phyloP scores from a whole-genome alignment of 2,797 vertebrate genomes.

The Anguilla marmorata region DNA sequence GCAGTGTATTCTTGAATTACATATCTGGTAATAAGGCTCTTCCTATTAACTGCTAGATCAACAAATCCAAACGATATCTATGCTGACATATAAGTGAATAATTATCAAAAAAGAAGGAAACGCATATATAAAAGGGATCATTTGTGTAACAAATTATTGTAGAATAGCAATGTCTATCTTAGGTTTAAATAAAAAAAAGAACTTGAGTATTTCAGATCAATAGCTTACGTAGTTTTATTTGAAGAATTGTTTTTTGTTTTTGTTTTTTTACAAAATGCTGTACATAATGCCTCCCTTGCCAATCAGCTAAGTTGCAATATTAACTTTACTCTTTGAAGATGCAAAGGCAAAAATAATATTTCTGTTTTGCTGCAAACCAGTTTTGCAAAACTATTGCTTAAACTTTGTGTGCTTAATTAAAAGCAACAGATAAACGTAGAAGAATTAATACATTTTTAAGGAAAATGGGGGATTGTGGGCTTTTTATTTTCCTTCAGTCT shows the following conservation, averaged over 20 bases:
- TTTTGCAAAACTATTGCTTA: slow-evolving; percentile 80
- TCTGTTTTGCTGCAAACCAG: slow-evolving; percentile 78
- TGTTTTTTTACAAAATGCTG: slow-evolving; percentile 90
- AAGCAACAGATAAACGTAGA: slow-evolving; percentile 39
- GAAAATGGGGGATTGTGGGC: slow-evolving; percentile 39
- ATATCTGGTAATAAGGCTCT: slow-evolving; percentile 83
- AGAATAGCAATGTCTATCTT: slow-evolving; percentile 97
- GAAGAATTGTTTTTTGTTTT: slow-evolving; percentile 12
- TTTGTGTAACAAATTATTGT: slow-evolving; percentile 96
- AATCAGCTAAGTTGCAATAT: slow-evolving; percentile 82
- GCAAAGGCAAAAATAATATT: slow-evolving; percentile 70
- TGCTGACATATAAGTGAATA: slow-evolving; percentile 85
- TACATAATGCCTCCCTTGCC: slow-evolving; percentile 90
- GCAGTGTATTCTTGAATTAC: slow-evolving; percentile 79
- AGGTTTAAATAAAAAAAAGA: slow-evolving; percentile 77
- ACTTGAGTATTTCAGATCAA: slow-evolving; percentile 90
- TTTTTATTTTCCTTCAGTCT: slow-evolving; percentile 56
- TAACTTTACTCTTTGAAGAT: slow-evolving; percentile 86
- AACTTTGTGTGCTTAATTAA: slow-evolving; percentile 79
- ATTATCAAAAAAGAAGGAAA: slow-evolving; percentile 86
- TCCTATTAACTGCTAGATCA: slow-evolving; percentile 85
- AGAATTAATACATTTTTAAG: slow-evolving; percentile 47
- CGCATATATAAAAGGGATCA: slow-evolving; percentile 77
- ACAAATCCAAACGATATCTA: slow-evolving; percentile 80
- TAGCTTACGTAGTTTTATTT: slow-evolving; percentile 88